Evolutionary conservation across 2,113 vertebrate species (phyloP).

Genomic region (Hemiscyllium ocellatum): DNA sequence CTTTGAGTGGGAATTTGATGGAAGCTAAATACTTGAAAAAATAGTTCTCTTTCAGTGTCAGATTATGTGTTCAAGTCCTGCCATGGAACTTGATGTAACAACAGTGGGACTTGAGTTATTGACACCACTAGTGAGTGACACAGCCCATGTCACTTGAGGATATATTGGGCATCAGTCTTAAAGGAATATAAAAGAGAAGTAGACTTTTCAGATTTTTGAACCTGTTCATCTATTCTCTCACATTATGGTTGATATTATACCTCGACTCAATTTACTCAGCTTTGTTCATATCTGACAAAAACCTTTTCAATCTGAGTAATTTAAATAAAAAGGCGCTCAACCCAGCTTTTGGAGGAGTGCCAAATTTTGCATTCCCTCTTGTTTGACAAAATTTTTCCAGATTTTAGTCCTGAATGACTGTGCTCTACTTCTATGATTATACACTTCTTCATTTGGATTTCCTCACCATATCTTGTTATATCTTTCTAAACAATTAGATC

Average conservation of each 20-base stretch:
- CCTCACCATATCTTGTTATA: not conserved
- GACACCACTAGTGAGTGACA: not conserved
- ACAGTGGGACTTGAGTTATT: not conserved
- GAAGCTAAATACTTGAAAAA: not conserved
- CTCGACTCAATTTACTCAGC: not conserved
- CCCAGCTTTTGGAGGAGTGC: not conserved
- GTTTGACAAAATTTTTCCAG: not conserved
- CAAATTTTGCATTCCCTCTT: not conserved
- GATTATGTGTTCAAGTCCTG: not conserved
- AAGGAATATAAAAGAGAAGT: not conserved
- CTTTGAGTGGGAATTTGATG: not conserved
- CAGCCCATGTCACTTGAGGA: not conserved
- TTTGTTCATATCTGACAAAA: not conserved
- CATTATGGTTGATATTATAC: not conserved
- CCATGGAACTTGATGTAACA: not conserved
- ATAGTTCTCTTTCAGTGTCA: not conserved
- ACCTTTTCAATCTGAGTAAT: not conserved
- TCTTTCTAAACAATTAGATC: conserved; percentile 9
- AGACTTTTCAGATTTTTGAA: not conserved
- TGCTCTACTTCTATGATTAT: not conserved
- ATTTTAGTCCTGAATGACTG: not conserved
- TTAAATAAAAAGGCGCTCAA: not conserved
- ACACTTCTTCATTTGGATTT: not conserved
- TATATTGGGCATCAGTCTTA: not conserved
- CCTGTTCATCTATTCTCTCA: not conserved